phyloP scores from a whole-genome alignment of 2,797 vertebrate genomes.

The Pempheris klunzingeri region DNA sequence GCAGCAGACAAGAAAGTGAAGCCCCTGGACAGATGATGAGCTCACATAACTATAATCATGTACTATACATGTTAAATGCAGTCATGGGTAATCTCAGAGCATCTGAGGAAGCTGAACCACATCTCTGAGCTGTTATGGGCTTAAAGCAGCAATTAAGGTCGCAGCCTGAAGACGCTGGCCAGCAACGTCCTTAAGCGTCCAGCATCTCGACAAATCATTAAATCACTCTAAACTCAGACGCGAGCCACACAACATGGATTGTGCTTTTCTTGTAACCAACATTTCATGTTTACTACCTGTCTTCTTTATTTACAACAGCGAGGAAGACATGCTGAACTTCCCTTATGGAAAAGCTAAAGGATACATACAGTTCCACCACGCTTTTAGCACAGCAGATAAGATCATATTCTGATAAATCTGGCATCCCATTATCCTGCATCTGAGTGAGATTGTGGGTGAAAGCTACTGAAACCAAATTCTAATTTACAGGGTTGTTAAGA shows the following conservation, averaged over 20 bases:
- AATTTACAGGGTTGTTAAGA: slow-evolving; percentile 47
- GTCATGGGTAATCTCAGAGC: slow-evolving; percentile 49
- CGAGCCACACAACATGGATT: slow-evolving; percentile 26
- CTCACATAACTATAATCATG: slow-evolving; percentile 34
- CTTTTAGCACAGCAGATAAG: slow-evolving; percentile 33
- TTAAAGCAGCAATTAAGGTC: slow-evolving; percentile 49
- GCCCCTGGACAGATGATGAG: slow-evolving; percentile 35
- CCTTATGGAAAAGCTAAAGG: not conserved
- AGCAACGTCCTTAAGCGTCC: slow-evolving; percentile 28
- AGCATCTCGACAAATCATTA: slow-evolving; percentile 36
- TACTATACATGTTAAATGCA: slow-evolving; percentile 40
- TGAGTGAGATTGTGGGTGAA: slow-evolving; percentile 29
- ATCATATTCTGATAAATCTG: slow-evolving; percentile 37
- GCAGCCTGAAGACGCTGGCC: slow-evolving; percentile 36
- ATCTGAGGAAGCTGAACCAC: slow-evolving; percentile 35
- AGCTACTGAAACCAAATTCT: slow-evolving; percentile 31
- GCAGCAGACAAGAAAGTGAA: slow-evolving; percentile 20
- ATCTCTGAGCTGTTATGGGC: slow-evolving; percentile 32
- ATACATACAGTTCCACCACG: slow-evolving; percentile 19
- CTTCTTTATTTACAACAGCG: not conserved
- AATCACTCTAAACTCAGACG: slow-evolving; percentile 14
- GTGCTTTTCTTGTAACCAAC: not conserved
- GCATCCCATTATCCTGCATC: slow-evolving; percentile 50
- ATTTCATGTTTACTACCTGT: slow-evolving; percentile 3
- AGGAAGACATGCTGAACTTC: slow-evolving; percentile 16